Evolutionary conservation across 2,888 invertebrate species (phyloP).

Genomic region (Agrotis puta): DNA sequence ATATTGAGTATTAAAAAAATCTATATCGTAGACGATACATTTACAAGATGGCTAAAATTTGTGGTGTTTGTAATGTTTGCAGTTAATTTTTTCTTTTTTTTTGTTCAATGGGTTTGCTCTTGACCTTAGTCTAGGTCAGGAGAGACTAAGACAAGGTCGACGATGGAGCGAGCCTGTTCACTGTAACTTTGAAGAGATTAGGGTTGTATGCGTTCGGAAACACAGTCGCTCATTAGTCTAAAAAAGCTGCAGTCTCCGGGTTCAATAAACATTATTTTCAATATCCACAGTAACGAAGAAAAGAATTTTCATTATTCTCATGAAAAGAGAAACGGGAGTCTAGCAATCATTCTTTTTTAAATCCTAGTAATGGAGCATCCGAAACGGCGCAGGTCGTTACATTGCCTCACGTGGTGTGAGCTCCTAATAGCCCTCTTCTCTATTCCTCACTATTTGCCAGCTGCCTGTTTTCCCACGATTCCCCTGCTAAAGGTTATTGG

Average conservation of each 20-base stretch:
- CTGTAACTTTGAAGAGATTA: too few relatives aligned
- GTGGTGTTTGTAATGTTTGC: too few relatives aligned
- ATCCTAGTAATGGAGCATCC: conserved; percentile 79
- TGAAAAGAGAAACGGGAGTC: conserved; percentile 59
- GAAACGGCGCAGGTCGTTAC: conserved; percentile 82
- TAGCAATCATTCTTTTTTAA: conserved; percentile 72
- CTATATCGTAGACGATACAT: neutral
- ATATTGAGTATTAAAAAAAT: too few relatives aligned
- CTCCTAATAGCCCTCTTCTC: conserved; percentile 85
- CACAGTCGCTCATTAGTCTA: too few relatives aligned
- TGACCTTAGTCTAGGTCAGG: too few relatives aligned
- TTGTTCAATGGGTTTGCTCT: too few relatives aligned
- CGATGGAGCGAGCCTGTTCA: too few relatives aligned
- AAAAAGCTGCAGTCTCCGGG: neutral
- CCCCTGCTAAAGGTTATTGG: conserved; percentile 88
- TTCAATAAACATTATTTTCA: conserved; percentile 45
- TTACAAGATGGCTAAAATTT: too few relatives aligned
- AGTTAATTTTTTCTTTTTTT: too few relatives aligned
- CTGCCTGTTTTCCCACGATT: conserved; percentile 86
- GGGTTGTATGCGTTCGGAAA: too few relatives aligned
- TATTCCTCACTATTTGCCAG: conserved; percentile 86
- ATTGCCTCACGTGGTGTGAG: conserved; percentile 83
- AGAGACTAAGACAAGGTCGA: too few relatives aligned
- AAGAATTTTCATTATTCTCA: conserved; percentile 60
- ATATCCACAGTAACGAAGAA: conserved; percentile 38